Evolutionary conservation across 2,888 invertebrate genomes (phyloP), one percentile per base, ranked within the genome.

Genomic region (Ectemnius cavifrons): DNA sequence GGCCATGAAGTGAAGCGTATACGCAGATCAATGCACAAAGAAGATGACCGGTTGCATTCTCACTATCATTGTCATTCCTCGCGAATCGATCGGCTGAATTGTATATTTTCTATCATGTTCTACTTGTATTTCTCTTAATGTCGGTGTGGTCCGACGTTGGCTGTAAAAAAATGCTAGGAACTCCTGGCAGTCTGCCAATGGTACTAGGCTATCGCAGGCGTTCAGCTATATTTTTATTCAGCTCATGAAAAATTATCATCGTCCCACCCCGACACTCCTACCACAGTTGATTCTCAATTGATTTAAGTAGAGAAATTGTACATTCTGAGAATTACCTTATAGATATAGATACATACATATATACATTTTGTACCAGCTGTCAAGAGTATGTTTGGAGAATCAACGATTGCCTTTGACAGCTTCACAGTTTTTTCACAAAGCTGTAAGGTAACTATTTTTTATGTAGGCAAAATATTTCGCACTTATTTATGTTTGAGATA

Each of bases 401-500:
- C 47, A 6, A 37, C 58, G 46, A 71, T 70, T 81, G 65, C 63
- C 63, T 76, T 73, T 13, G 56, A 77, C 65, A 73, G 66, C 65
- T 67, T 78, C n/a, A 57, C 69, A 28, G n/a, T 46, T 81, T 77
- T 46, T 81, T 71, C 63, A 73, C 56, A 73, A 78, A 56, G 27
- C 56, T 72, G 58, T 52, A 67, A 58, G 37, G 27, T 74, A 73
- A 75, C 37, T 81, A 78, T 52, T 79, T 76, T 70, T 73, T 52
- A 6, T 74, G 74, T 56, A 60, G 37, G 5, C 16, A 52, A 57
- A 59, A 58, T 70, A 70, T 61, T 71, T 79, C 69, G 72, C 58
- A 20, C 73, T 79, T 82, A 82, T 82, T 81, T 81, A 75, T 75
- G 57, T 77, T 67, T 63, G 27, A 77, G 47, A 45, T 72, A 73